Percentiles rank a stretch among this genome's conserved stretches.
Evolutionary conservation across 2,888 invertebrate genomes (phyloP).

Genomic region (Mesochorus sp.): DNA sequence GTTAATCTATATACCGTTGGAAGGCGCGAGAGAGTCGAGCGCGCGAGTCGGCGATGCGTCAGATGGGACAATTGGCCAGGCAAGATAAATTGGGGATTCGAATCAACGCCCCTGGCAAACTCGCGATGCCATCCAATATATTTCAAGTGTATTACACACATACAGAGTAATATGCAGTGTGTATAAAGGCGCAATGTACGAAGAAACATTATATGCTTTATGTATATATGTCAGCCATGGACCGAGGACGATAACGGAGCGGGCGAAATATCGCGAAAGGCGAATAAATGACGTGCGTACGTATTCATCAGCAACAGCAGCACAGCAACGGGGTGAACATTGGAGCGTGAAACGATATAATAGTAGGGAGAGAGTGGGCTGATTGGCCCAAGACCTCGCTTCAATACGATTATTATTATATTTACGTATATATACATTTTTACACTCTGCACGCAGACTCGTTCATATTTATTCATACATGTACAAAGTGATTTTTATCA

Average conservation of each 20-base stretch:
- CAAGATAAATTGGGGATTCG: slow-evolving; percentile 60
- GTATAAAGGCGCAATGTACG: slow-evolving; percentile 37
- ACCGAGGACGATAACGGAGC: slow-evolving; percentile 66
- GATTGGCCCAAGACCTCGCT: slow-evolving; percentile 35
- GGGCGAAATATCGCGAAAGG: slow-evolving; percentile 68
- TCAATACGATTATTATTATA: slow-evolving; percentile 6
- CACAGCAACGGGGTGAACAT: slow-evolving; percentile 70
- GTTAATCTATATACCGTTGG: slow-evolving; percentile 17
- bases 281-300: slow-evolving; percentile 72
- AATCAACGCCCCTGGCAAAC: slow-evolving; percentile 50
- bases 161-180: background rate
- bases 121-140: slow-evolving; percentile 2
- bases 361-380: slow-evolving; percentile 33
- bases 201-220: slow-evolving; percentile 61
- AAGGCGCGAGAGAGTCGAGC: too few relatives aligned
- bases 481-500: too few relatives aligned
- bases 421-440: slow-evolving; percentile 58
- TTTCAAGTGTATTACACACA: background rate
- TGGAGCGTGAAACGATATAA: slow-evolving; percentile 75
- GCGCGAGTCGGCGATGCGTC: too few relatives aligned
- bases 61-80: slow-evolving; percentile 40
- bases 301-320: too few relatives aligned
- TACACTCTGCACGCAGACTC: slow-evolving; percentile 34
- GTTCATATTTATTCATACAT: background rate
- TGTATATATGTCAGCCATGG: slow-evolving; percentile 49